These are phyloP conservation scores for Stegophylla sp. DNA, from an alignment of 2,888 invertebrate species.

Conservation along the genomic window DNA sequence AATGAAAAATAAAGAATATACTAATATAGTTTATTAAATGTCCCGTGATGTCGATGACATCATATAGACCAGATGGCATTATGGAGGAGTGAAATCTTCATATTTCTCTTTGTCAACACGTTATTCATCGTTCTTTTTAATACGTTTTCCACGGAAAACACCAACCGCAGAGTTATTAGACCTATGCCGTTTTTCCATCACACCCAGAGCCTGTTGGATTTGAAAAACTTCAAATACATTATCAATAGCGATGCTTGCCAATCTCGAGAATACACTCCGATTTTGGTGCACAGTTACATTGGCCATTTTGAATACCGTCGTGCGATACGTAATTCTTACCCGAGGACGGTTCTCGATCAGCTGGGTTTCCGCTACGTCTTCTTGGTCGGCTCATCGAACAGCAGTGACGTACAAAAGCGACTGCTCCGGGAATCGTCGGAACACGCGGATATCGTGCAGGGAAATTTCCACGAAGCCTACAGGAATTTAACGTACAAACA, in stretches of 20 bases:
- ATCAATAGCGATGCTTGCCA: conserved; percentile 19
- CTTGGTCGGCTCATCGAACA: conserved; percentile 18
- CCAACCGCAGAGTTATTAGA: not conserved
- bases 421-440: conserved; percentile 71
- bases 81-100: not conserved
- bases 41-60: not conserved
- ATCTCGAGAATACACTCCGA: not conserved
- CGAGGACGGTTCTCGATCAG: not conserved
- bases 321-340: conserved; percentile 21
- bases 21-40: not conserved
- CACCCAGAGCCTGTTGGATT: not conserved
- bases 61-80: conserved; percentile 19
- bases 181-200: not conserved
- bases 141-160: not conserved
- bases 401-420: not conserved
- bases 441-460: conserved; percentile 77
- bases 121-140: conserved; percentile 5
- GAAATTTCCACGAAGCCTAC: conserved; percentile 79
- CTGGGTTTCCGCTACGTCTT: conserved; percentile 37
- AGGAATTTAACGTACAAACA: conserved; percentile 83
- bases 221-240: not conserved
- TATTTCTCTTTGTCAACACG: conserved; percentile 3
- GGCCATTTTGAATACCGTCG: conserved; percentile 19
- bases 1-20: not conserved
- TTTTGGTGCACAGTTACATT: conserved; percentile 39